A percentile compares a stretch with the other conserved stretches of the same genome.
Conservation (phyloP, 2,113 vertebrate genomes). For the Tauraco erythrolophus region DNA sequence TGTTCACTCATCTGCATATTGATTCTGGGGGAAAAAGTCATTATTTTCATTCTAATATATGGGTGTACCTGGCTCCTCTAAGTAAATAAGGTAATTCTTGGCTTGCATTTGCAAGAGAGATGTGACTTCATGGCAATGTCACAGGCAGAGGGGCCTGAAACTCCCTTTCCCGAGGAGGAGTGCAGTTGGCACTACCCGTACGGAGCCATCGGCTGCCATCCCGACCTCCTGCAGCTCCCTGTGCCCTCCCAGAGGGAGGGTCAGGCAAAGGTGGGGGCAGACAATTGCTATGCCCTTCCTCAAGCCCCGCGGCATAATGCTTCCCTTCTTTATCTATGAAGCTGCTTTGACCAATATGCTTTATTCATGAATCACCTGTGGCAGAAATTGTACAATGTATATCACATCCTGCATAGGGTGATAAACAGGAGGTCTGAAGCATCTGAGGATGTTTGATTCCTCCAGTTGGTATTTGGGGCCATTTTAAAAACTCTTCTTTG, state of each 20-base stretch:
- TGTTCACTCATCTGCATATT: background rate
- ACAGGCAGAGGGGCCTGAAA: background rate
- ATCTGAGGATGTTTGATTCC: background rate
- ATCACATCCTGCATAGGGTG: background rate
- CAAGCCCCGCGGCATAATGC: background rate
- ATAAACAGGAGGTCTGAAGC: background rate
- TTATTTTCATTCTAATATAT: background rate
- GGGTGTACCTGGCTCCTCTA: rapidly evolving
- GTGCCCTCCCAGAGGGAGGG: rapidly evolving
- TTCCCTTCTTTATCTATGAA: background rate
- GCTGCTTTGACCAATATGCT: background rate
- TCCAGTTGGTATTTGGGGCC: background rate
- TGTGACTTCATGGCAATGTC: background rate
- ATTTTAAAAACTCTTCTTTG: background rate
- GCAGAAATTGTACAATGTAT: background rate
- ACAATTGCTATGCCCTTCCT: background rate
- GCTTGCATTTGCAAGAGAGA: background rate
- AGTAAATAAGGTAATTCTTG: background rate
- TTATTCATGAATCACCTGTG: background rate
- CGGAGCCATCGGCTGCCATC: background rate
- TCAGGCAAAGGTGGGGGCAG: background rate
- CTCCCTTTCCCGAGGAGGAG: background rate
- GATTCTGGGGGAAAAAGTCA: background rate
- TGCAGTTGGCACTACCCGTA: rapidly evolving
- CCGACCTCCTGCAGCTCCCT: background rate